Percentiles rank a stretch among this genome's conserved stretches.
Evolutionary conservation across 1,140 invertebrate species (phyloP).

Genomic region (Ceratosolen fusciceps): DNA sequence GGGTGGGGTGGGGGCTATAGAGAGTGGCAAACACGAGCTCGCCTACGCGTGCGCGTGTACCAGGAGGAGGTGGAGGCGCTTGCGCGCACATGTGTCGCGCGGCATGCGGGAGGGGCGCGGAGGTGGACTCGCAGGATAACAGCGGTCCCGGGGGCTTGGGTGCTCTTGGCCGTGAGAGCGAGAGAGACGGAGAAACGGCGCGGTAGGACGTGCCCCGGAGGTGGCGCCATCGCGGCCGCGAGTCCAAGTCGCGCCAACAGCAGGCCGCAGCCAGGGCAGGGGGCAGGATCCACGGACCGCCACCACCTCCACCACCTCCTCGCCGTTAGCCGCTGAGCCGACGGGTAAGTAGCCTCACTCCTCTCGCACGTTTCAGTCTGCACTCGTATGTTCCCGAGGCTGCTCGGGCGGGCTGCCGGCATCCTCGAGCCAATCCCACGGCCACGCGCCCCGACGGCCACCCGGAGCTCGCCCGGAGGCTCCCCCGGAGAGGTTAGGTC

Average conservation of each 20-base stretch:
- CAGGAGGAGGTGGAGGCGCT: no score
- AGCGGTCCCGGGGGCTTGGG: no score
- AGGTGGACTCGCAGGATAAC: background rate
- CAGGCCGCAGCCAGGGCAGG: conserved; percentile 7
- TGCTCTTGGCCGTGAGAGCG: background rate
- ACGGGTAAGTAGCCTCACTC: conserved; percentile 70
- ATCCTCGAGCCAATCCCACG: conserved; percentile 56
- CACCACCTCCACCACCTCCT: conserved; percentile 60
- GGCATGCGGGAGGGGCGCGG: no score
- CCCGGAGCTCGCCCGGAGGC: conserved; percentile 14
- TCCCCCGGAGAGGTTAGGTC: conserved; percentile 63
- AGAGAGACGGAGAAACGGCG: background rate
- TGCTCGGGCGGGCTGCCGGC: conserved; percentile 56
- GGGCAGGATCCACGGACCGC: conserved; percentile 47
- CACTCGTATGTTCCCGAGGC: conserved; percentile 70
- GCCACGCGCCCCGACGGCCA: conserved; percentile 26
- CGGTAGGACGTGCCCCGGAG: background rate
- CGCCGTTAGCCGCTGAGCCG: conserved; percentile 50
- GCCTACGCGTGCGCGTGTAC: no score
- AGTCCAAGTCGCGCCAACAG: conserved; percentile 43
- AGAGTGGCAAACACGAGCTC: no score
- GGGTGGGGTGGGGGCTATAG: no score
- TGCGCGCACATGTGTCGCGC: no score
- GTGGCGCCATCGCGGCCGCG: conserved; percentile 46
- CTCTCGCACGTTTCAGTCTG: conserved; percentile 64